phyloP scores from a whole-genome alignment of 2,888 invertebrate genomes.

The Himalopsyche japonica region DNA sequence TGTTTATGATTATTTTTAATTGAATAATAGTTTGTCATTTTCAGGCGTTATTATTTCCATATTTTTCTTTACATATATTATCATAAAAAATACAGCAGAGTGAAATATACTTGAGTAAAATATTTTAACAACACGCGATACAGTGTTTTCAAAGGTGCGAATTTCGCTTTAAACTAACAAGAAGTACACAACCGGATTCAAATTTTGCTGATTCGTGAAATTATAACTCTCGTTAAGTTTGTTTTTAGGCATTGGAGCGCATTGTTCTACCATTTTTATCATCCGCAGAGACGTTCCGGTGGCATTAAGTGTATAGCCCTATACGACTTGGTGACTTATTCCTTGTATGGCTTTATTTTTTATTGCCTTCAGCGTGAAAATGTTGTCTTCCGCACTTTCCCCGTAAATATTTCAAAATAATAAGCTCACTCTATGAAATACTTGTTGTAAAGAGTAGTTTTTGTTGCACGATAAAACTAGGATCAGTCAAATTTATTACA shows the following conservation, averaged over 20 bases:
- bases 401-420: not conserved
- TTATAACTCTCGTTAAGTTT: not conserved
- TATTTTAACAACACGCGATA: not conserved
- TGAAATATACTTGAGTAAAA: not conserved
- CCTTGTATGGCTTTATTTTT: not conserved
- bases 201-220: not conserved
- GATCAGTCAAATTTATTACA: no score
- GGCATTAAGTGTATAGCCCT: not conserved
- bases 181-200: not conserved
- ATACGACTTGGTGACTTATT: not conserved
- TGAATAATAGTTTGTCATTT: no score
- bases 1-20: no score
- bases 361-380: not conserved
- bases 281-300: not conserved
- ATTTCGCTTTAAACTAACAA: not conserved
- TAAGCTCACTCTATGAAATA: not conserved
- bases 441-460: no score
- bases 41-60: no score
- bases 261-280: not conserved
- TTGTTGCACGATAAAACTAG: no score
- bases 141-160: not conserved
- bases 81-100: not conserved
- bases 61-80: no score
- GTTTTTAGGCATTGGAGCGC: not conserved
- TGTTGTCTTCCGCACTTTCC: not conserved